Base-by-base conservation (phyloP, 2,113 vertebrate genomes). In the Setophaga kirtlandii region DNA sequence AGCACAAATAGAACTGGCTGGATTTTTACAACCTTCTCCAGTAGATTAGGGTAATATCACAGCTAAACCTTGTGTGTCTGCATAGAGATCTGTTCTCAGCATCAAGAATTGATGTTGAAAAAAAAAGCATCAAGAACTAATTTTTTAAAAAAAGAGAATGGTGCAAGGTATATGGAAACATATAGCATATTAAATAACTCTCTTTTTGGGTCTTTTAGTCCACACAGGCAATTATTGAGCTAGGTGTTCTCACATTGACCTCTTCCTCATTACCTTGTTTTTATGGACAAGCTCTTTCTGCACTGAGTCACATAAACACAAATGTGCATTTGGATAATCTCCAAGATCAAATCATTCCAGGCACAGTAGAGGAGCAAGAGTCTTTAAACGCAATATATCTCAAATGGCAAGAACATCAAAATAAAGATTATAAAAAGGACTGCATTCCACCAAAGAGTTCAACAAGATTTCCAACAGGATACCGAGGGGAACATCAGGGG, bases 301-400 rank as follows among this genome's bases (percentile, higher is more conserved):
- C 80, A 63, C n/a, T 58, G 8, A 83, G 15, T 1, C 64, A 75
- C 21, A 67, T 33, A 86, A 92, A 84, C 14, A 83, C 30, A 79
- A 37, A 78, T 24, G 33, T 56, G 10, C 5, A 49, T 75, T 79
- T 78, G 77, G 65, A 76, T 58, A 60, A 63, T 49, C 37, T 89
- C 76, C 86, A 86, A 80, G 21, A 78, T 69, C n/a, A 90, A 90
- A 64, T 52, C 17, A 80, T 84, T 81, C 64, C 56, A 63, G 30
- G 20, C 73, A 70, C 73, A 78, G 65, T 6, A 83, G 35, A 64
- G 27, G 6, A 87, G 37, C 11, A 63, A 25, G 17, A 59, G 28
- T n/a, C 31, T 46, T 44, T 69, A 67, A 49, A 15, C 1, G 10
- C 19, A 60, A 69, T 33, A 52, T 68, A 58, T 49, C n/a, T 67